These are phyloP conservation scores for Scytalopus superciliaris DNA, from an alignment of 2,113 vertebrate species.

Conservation along the genomic window DNA sequence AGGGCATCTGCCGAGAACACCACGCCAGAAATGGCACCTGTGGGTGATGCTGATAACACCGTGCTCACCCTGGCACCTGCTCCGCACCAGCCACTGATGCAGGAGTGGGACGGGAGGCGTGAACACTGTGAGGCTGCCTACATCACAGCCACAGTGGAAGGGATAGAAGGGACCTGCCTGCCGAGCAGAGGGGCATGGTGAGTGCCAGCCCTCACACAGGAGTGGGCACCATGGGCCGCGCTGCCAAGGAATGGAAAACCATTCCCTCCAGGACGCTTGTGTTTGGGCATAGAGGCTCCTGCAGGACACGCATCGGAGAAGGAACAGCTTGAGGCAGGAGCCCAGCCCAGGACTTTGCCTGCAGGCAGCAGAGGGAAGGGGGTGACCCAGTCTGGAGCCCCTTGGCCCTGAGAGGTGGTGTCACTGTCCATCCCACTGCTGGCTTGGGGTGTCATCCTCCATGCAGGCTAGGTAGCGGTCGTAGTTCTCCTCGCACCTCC, in stretches of 20 bases:
- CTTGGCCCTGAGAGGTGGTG: neutral
- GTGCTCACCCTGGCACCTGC: neutral
- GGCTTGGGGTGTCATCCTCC: neutral
- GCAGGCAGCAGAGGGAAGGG: fast-evolving
- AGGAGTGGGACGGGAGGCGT: neutral
- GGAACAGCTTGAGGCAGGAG: neutral
- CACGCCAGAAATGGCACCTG: fast-evolving
- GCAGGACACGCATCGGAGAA: neutral
- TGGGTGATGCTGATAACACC: neutral
- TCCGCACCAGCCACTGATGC: fast-evolving
- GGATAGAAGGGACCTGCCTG: neutral
- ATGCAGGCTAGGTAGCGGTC: constrained; percentile 68
- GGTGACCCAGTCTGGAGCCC: neutral
- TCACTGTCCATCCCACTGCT: neutral
- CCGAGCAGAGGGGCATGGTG: fast-evolving
- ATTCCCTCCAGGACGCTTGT: neutral
- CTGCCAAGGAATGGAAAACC: neutral
- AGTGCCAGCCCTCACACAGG: neutral
- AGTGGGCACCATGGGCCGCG: fast-evolving
- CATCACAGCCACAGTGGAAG: neutral
- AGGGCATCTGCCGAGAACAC: neutral
- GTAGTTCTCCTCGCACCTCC: constrained; percentile 84
- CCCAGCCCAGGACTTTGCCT: neutral
- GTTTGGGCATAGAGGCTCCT: neutral
- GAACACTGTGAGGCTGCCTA: neutral